A percentile compares a stretch with the other conserved stretches of the same genome.
Evolutionary conservation across 2,888 invertebrate species (phyloP).

Genomic region (Acronicta alni): DNA sequence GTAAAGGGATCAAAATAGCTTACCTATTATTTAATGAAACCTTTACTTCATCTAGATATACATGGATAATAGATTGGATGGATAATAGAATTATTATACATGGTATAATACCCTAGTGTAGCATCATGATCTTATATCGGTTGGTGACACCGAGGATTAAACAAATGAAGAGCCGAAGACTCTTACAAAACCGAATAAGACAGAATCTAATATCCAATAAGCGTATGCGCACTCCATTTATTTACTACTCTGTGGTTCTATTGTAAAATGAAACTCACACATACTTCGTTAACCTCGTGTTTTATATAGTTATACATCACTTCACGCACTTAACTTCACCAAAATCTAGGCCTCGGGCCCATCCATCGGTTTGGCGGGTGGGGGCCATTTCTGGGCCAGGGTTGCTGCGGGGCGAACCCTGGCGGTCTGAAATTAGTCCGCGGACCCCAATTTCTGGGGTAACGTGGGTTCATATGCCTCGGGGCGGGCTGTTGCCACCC

Average conservation of each 20-base stretch:
- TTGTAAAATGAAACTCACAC: constrained; percentile 54
- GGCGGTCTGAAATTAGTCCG: constrained; percentile 73
- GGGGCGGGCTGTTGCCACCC: constrained; percentile 64
- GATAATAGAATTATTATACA: constrained; percentile 14
- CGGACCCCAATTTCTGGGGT: constrained; percentile 82
- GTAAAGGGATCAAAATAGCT: constrained; percentile 32
- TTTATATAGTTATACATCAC: constrained; percentile 50
- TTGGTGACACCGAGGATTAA: constrained; percentile 17
- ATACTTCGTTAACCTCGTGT: constrained; percentile 25
- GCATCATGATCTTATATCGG: constrained; percentile 2
- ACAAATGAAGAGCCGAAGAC: constrained; percentile 12
- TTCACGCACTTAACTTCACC: constrained; percentile 69
- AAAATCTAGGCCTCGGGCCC: constrained; percentile 83
- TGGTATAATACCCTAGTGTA: constrained; percentile 4
- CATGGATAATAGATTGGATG: not conserved
- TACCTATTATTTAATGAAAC: constrained; percentile 27
- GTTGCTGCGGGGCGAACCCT: constrained; percentile 63
- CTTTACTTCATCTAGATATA: constrained; percentile 2
- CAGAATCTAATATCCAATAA: not conserved
- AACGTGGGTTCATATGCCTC: constrained; percentile 71
- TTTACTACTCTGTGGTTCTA: constrained; percentile 9
- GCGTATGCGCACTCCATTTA: constrained; percentile 9
- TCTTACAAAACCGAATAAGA: not conserved
- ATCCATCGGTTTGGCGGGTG: constrained; percentile 78
- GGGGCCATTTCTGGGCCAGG: constrained; percentile 78